Base-by-base conservation (phyloP, 2,113 vertebrate genomes). In the Calidris pygmaea region DNA sequence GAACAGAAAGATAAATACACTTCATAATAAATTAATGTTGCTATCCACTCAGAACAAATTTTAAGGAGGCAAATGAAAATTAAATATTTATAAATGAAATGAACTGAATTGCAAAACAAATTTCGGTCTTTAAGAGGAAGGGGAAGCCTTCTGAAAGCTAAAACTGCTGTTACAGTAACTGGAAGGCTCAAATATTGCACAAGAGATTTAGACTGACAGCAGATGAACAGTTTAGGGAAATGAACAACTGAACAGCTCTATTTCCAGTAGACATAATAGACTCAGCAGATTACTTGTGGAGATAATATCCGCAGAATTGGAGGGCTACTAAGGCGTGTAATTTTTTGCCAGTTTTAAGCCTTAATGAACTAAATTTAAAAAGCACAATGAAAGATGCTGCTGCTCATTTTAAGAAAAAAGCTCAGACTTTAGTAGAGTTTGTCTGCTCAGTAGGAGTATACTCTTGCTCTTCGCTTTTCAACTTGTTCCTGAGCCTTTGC, bases 41-140 rank as follows among this genome's bases (percentile, higher is more conserved):
- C 75, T 94, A 86, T 92, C 82, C 76, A 90, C 96, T 97, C 91
- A 95, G 93, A 94, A 80, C 71, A 86, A 90, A 52, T 93, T 83
- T 84, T 86, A 86, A 93, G 88, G 60, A 94, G 67, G 85, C 59
- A 95, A 90, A 95, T 93, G 72, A 95, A 92, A 93, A 97, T 96
- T 95, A 97, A 97, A 97, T 97, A 96, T 96, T 97, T 97, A 95
- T 96, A 96, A 96, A 94, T 80, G 93, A 95, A 93, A 97, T 88
- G 63, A 90, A 73, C 93, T 24, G 47, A 90, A 92, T 84, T 93
- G 95, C 96, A 96, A 96, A 96, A 96, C 73, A 88, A 81, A 88
- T 93, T 90, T 91, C 85, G 81, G 56, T 63, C 79, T 90, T 90
- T 80, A 90, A 96, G 92, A 96, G 95, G 85, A 96, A 96, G 79